Evolutionary conservation across 2,113 vertebrate genomes (phyloP).

Genomic region (Rhizomys pruinosus): DNA sequence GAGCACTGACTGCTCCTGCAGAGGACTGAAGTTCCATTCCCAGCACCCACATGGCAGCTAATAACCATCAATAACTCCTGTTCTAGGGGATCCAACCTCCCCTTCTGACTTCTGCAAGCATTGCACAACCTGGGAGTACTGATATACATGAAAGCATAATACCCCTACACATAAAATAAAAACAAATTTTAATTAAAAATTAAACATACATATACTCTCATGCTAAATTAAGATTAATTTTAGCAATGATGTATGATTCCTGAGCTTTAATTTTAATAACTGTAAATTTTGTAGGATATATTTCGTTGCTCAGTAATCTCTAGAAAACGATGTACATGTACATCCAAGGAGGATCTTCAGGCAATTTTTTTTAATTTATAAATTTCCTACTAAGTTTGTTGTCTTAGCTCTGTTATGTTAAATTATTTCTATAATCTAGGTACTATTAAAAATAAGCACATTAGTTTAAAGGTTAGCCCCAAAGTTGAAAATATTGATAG

Average conservation of each 20-base stretch:
- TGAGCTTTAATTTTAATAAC: slow-evolving; percentile 59
- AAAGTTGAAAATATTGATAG: background rate
- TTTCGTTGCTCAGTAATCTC: slow-evolving; percentile 36
- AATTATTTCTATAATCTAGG: background rate
- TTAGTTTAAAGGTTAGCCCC: background rate
- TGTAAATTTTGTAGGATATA: background rate
- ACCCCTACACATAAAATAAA: no score
- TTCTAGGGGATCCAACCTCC: no score
- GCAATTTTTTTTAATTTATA: background rate
- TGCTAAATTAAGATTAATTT: background rate
- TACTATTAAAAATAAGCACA: slow-evolving; percentile 24
- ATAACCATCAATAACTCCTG: no score
- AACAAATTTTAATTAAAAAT: no score
- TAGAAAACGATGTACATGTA: background rate
- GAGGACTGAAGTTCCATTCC: no score
- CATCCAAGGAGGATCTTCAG: background rate
- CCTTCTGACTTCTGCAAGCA: no score
- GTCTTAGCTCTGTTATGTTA: slow-evolving; percentile 26
- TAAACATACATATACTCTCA: background rate
- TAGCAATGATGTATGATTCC: slow-evolving; percentile 7
- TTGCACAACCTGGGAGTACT: no score
- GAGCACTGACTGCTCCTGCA: no score
- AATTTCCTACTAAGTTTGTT: slow-evolving; percentile 22
- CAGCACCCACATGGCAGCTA: no score
- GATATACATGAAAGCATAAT: no score